Base-by-base conservation (phyloP, 2,888 invertebrate species). In the Spicauda simplicius region DNA sequence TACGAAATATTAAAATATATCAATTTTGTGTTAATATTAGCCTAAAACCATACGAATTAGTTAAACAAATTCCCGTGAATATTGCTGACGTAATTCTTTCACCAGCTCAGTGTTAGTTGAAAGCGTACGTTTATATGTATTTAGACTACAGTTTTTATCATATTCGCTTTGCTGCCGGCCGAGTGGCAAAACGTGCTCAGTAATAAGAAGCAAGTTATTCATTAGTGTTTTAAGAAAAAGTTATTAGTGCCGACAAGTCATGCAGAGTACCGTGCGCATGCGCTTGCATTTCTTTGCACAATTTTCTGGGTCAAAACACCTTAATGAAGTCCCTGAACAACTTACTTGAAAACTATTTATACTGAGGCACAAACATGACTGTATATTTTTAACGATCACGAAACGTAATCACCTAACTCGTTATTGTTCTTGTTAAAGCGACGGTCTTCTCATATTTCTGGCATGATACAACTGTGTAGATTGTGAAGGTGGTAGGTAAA, bases 191-290 rank as follows among this genome's bases (percentile, higher is more conserved):
- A 90, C 92, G 92, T 92, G 92, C 88, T 78, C 81, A 77, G 92
- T 86, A 92, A 91, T 92, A 91, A 87, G 84, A 78, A 82, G 79
- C 86, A 82, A 84, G 85, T 84, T 89, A 91, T 90, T 91, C 91
- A 92, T 91, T 92, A 90, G 88, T 87, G 88, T 90, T 89, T 90
- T 86, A 82, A 89, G 90, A 89, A 91, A 88, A 90, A 88, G 86
- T 86, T 87, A 86, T 90, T 89, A 90, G 83, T 81, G 85, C 78
- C 79, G 83, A 76, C 81, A 82, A 85, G 85, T 82, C 86, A 85
- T 83, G 86, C 82, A 76, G 78, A 75, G 77, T 73, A 77, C 74
- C 75, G 73, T 80, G 85, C 84, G 85, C 90, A 85, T 90, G 92
- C 83, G 85, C 80, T 79, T 85, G 91, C 91, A 90, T 91, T 86